phyloP scores from a whole-genome alignment of 2,888 invertebrate species.

The Dinocampus coccinellae region DNA sequence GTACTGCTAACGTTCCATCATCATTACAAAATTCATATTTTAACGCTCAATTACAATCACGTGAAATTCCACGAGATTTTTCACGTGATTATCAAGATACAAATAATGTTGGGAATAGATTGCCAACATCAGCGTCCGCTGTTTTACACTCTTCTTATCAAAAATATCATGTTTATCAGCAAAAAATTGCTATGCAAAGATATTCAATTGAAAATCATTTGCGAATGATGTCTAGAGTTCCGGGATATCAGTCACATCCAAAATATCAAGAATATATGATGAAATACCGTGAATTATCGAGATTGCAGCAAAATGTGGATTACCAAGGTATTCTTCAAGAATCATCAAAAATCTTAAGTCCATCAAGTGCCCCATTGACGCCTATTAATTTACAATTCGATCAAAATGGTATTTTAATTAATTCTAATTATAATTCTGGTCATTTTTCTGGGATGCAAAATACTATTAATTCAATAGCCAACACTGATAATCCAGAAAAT shows the following conservation, averaged over 20 bases:
- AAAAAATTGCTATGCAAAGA: conserved; percentile 60
- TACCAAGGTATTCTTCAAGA: conserved; percentile 60
- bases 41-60: conserved; percentile 48
- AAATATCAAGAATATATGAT: conserved; percentile 64
- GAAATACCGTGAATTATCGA: conserved; percentile 59
- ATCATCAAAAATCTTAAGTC: conserved; percentile 47
- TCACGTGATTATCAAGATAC: conserved; percentile 52
- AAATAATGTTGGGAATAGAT: conserved; percentile 39
- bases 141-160: conserved; percentile 55
- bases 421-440: conserved; percentile 57
- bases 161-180: conserved; percentile 61
- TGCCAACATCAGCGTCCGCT: conserved; percentile 42
- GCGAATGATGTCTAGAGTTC: conserved; percentile 58
- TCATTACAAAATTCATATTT: conserved; percentile 46
- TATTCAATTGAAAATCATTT: conserved; percentile 61
- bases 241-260: conserved; percentile 63
- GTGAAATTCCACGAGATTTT: conserved; percentile 53
- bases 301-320: conserved; percentile 60
- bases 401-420: conserved; percentile 65
- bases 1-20: conserved; percentile 41
- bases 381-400: conserved; percentile 66
- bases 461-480: conserved; percentile 27
- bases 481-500: conserved; percentile 11
- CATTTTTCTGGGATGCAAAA: conserved; percentile 48
- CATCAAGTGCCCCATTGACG: conserved; percentile 46